Conservation (phyloP, 1,140 invertebrate species). For the Zaprionus kolodkinae region DNA sequence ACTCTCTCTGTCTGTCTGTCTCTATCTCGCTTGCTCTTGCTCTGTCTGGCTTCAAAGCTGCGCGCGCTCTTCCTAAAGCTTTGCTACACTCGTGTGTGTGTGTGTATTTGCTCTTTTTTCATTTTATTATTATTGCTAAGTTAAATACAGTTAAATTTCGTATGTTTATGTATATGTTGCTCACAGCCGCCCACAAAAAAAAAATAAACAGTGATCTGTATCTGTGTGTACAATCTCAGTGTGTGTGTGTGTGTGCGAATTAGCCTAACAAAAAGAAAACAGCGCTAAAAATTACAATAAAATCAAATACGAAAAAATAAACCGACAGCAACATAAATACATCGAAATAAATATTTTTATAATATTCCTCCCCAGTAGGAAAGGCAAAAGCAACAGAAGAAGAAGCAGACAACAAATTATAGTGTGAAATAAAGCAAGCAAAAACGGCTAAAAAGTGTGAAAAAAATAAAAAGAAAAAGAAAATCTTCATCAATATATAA, state of each 20-base stretch:
- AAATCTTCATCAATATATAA: not conserved
- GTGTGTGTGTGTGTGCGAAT: slow-evolving; percentile 51
- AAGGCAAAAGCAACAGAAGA: slow-evolving; percentile 32
- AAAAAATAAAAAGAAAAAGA: slow-evolving; percentile 12
- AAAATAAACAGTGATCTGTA: slow-evolving; percentile 14
- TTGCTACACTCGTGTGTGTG: slow-evolving; percentile 11
- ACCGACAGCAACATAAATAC: slow-evolving; percentile 1
- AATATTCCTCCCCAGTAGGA: not conserved
- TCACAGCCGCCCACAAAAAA: slow-evolving; percentile 64
- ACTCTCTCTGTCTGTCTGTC: slow-evolving; percentile 22
- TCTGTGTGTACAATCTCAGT: slow-evolving; percentile 22
- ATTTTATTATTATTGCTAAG: slow-evolving; percentile 33
- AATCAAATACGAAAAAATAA: slow-evolving; percentile 17
- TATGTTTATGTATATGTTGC: slow-evolving; percentile 54
- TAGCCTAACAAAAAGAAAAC: slow-evolving; percentile 32
- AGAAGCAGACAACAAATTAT: slow-evolving; percentile 40
- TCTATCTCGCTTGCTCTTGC: slow-evolving; percentile 4
- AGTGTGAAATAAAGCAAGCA: slow-evolving; percentile 14
- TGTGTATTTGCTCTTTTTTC: slow-evolving; percentile 46
- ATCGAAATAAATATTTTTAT: not conserved
- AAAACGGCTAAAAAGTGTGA: slow-evolving; percentile 47
- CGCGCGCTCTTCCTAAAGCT: slow-evolving; percentile 51
- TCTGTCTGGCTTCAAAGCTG: slow-evolving; percentile 11
- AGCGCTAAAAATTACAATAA: slow-evolving; percentile 21
- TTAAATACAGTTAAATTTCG: slow-evolving; percentile 51